Base-by-base conservation (phyloP, 2,888 invertebrate genomes). In the Brachyptera risi region DNA sequence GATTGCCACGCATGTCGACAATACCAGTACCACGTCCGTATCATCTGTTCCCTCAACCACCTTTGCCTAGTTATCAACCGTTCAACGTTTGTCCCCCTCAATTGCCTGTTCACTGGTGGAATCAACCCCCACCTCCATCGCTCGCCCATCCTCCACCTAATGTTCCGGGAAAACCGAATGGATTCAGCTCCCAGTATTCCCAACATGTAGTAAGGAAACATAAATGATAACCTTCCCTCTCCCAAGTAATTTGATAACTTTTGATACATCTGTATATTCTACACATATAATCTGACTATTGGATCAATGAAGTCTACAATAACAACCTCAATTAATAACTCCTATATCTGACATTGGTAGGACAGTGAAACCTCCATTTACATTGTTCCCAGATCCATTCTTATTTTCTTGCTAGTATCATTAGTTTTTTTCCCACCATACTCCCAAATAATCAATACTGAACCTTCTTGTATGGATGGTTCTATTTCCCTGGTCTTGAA, bases 131-230 rank as follows among this genome's bases (percentile, higher is more conserved):
- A 11, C 50, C 50, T 2, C 50, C 50, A 3, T 19, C 19, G 19
- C 15, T 44, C 54, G 63, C 59, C 50, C 63, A 61, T 40, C 21
- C 60, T 26, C 44, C 51, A 19, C 59, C 64, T 15, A 60, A 58
- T 37, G 54, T 62, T 17, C 59, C 64, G 26, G 56, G 47, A 49
- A 21, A 54, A 19, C 42, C 64, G 42, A 35, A 38, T 19, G 57
- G 50, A 40, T 64, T 64, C 49, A 35, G 38, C 42, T 35, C 58
- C 42, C 63, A 60, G 26, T 62, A 62, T 26, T 11, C 58, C 19
- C 61, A 61, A 19, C 64, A 65, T 47, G 49, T 58, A 44, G 59
- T 62, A 13, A 62, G 64, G 42, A 65, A 65, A 40, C 62, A 62
- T 4, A 65, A 65, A 44, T 65, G 64, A 65, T 50, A 35, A 17